Evolutionary conservation across 2,113 vertebrate species (phyloP), one percentile per base, ranked within the genome.

Genomic region (Furnarius figulus): DNA sequence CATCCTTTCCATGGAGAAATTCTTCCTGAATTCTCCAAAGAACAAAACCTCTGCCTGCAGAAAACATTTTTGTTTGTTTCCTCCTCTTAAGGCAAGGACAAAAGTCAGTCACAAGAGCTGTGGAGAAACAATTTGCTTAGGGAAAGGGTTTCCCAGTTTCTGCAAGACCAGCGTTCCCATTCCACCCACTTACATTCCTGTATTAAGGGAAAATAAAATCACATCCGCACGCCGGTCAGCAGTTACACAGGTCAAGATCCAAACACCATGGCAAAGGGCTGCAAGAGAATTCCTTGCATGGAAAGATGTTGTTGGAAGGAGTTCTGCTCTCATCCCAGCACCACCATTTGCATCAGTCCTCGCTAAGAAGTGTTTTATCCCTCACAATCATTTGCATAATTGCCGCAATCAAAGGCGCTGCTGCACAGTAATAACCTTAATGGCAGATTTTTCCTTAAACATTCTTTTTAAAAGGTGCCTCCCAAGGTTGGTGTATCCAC

Each of bases 161-260:
- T 97, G 96, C 95, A 90, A 95, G 88, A 20, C 83, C 92, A 97
- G 95, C 85, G 49, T 95, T 96, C 95, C 93, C 90, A 93, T 88
- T 62, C 93, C 96, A 96, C 96, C 95, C 91, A 96, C 93, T 96
- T 77, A 93, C 90, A 94, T 95, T 97, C 95, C 92, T 96, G 65
- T 14, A 84, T 23, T 13, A 56, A 96, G 90, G 81, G 88, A 90
- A 90, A 95, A 96, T 65, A 86, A 67, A 88, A 92, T 84, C 90
- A 71, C 96, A 96, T 94, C 95, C 79, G 75, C 90, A 58, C 85
- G 74, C 78, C 11, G 19, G 33, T 42, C 91, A 16, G 14, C 6
- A 5, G 62, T 59, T 67, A 53, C 92, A 25, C 72, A 78, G 92
- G 86, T 84, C 79, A n/a, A 16, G 39, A 27, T 56, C 42, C 92